Percentiles rank a stretch among this genome's conserved stretches.
These are phyloP conservation scores for Azorinus chamasolen DNA, from an alignment of 2,888 invertebrate genomes.

Conservation along the genomic window DNA sequence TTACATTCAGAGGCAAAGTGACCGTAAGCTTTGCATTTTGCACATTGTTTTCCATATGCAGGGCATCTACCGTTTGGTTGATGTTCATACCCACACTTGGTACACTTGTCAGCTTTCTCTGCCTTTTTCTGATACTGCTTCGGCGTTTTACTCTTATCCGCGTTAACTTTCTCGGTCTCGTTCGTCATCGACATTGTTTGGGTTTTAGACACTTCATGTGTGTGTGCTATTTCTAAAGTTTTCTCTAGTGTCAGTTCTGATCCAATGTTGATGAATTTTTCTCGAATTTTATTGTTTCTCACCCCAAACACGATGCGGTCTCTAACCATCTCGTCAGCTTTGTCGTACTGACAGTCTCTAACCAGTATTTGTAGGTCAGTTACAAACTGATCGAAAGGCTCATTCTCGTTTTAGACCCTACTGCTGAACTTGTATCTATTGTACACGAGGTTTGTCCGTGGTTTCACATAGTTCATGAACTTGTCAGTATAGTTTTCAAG, in stretches of 20 bases:
- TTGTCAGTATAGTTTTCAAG: neutral
- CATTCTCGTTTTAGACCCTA: constrained; percentile 33
- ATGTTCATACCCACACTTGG: constrained; percentile 19
- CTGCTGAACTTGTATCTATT: constrained; percentile 51
- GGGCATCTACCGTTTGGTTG: neutral
- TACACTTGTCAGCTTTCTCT: neutral
- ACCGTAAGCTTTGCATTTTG: constrained; percentile 9
- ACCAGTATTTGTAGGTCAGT: constrained; percentile 52
- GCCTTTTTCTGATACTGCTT: neutral
- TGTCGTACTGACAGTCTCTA: constrained; percentile 55
- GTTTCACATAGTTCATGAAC: constrained; percentile 41
- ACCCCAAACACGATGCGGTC: constrained; percentile 57
- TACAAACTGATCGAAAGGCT: constrained; percentile 59
- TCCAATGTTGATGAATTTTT: constrained; percentile 49
- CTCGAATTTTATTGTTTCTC: constrained; percentile 20
- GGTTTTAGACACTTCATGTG: constrained; percentile 36
- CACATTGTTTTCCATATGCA: constrained; percentile 15
- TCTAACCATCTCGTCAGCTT: constrained; percentile 53
- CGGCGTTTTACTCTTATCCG: constrained; percentile 8
- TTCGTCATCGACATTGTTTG: constrained; percentile 22
- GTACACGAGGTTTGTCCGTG: constrained; percentile 45
- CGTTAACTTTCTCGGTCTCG: neutral
- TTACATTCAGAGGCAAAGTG: neutral
- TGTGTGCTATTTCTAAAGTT: constrained; percentile 36
- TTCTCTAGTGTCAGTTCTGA: constrained; percentile 50